A percentile compares a stretch with the other conserved stretches of the same genome.
Conservation (phyloP, 2,113 vertebrate species). For the Fulica atra region DNA sequence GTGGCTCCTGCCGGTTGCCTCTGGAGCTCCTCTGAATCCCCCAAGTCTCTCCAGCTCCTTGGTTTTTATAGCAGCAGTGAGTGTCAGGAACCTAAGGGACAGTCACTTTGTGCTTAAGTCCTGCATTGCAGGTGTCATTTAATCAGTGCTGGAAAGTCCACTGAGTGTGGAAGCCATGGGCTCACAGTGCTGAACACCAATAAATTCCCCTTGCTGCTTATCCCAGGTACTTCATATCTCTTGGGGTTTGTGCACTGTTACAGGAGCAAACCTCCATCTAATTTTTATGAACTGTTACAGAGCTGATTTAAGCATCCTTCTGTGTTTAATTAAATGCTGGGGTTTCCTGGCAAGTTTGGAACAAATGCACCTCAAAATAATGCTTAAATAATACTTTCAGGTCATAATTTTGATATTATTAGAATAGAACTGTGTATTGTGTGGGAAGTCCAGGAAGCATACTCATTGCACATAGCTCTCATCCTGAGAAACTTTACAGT, state of each 20-base stretch:
- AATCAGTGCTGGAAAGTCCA: accelerated
- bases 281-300: neutral
- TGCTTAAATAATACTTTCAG: neutral
- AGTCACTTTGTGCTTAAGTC: neutral
- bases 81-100: neutral
- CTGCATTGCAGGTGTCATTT: neutral
- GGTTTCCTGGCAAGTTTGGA: neutral
- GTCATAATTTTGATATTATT: neutral
- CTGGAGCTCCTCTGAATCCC: neutral
- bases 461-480: neutral
- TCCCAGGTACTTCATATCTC: neutral
- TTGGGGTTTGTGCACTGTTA: neutral
- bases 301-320: neutral
- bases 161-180: neutral
- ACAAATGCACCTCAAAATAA: neutral
- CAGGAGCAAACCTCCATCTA: neutral
- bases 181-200: neutral
- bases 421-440: neutral
- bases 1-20: neutral
- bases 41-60: neutral
- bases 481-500: neutral
- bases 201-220: neutral
- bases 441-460: neutral
- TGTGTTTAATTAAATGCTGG: neutral
- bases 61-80: neutral